Percentiles rank a stretch among this genome's conserved stretches.
Evolutionary conservation across 2,888 invertebrate species (phyloP).

Genomic region (Mesorhabditis belari): DNA sequence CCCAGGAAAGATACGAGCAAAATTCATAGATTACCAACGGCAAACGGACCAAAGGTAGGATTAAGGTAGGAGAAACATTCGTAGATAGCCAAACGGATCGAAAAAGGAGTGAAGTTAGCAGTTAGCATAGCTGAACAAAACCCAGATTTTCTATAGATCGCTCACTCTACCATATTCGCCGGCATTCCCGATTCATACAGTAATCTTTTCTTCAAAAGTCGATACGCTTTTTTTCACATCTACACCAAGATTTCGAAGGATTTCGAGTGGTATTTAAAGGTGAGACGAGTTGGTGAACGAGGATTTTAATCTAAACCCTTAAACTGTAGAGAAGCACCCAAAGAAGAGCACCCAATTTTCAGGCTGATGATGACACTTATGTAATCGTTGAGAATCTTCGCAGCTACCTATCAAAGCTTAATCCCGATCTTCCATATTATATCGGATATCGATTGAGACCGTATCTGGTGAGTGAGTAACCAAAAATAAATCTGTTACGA

Average conservation of each 20-base stretch:
- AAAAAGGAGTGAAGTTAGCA: too few relatives aligned
- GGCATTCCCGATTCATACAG: slow-evolving; percentile 21
- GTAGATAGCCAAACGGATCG: too few relatives aligned
- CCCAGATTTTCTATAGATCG: too few relatives aligned
- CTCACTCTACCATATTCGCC: slow-evolving; percentile 4
- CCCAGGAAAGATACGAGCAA: too few relatives aligned
- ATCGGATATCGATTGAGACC: slow-evolving; percentile 20
- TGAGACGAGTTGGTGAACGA: slow-evolving; percentile 1
- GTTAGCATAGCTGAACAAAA: too few relatives aligned
- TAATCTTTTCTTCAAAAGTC: slow-evolving; percentile 24
- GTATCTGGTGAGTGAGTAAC: slow-evolving; percentile 7
- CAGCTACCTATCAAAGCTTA: slow-evolving; percentile 9
- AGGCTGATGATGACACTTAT: slow-evolving; percentile 31
- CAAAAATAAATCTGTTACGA: background rate
- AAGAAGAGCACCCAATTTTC: background rate
- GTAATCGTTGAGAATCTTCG: slow-evolving; percentile 19
- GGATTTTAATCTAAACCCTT: background rate
- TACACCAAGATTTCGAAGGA: slow-evolving; percentile 15
- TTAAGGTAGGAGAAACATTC: too few relatives aligned
- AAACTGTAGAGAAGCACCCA: background rate
- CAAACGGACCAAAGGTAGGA: too few relatives aligned
- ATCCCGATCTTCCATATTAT: slow-evolving; percentile 15
- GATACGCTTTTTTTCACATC: slow-evolving; percentile 23
- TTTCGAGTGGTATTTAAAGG: slow-evolving; percentile 34
- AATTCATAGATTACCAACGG: too few relatives aligned